A percentile compares a stretch with the other conserved stretches of the same genome.
phyloP scores from a whole-genome alignment of 2,888 invertebrate genomes.

The Hyalella azteca region DNA sequence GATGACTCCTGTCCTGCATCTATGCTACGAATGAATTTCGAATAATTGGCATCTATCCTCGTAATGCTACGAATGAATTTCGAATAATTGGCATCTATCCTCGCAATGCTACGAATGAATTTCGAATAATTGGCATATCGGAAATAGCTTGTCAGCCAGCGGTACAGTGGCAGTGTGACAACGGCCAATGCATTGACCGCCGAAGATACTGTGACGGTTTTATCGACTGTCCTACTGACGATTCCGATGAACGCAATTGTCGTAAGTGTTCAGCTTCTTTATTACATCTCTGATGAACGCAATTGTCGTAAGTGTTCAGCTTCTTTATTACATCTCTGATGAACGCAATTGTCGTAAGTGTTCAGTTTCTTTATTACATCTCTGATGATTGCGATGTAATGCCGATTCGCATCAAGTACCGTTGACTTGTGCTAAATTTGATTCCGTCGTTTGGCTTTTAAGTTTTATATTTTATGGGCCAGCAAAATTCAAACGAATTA shows the following conservation, averaged over 20 bases:
- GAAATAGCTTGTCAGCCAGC: constrained; percentile 62
- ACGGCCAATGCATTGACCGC: constrained; percentile 60
- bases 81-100: too few species aligned
- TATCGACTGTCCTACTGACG: constrained; percentile 60
- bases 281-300: constrained; percentile 49
- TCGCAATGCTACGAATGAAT: too few species aligned
- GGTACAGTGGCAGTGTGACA: constrained; percentile 60
- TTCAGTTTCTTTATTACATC: not conserved
- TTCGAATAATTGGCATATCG: too few species aligned
- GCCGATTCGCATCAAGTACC: too few species aligned
- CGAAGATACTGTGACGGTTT: constrained; percentile 60
- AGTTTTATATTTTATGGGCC: too few species aligned
- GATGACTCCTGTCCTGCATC: too few species aligned
- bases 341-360: constrained; percentile 57
- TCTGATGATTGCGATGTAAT: constrained; percentile 54
- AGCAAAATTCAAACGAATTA: too few species aligned
- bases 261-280: constrained; percentile 43
- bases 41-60: too few species aligned
- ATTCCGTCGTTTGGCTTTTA: too few species aligned
- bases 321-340: constrained; percentile 26
- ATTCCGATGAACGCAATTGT: constrained; percentile 59
- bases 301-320: constrained; percentile 48
- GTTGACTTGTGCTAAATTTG: too few species aligned
- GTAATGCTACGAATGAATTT: too few species aligned
- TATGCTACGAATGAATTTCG: too few species aligned